Conservation (phyloP, 2,888 invertebrate species). For the Neelides folsomi region DNA sequence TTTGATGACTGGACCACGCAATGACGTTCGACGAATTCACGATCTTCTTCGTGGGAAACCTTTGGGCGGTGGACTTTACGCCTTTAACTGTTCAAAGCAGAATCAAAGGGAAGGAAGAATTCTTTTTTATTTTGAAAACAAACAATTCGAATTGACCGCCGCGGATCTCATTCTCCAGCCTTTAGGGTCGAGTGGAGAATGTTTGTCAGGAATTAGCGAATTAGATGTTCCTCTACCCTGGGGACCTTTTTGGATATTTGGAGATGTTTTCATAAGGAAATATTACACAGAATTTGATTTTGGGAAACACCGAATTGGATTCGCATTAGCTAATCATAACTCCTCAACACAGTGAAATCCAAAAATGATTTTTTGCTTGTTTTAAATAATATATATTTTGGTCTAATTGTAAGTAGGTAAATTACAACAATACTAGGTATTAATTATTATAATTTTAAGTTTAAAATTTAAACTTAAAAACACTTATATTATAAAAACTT, state of each 20-base stretch:
- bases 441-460: too few species aligned
- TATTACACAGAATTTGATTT: constrained; percentile 1
- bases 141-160: neutral
- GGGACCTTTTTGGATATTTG: constrained; percentile 1
- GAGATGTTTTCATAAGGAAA: constrained; percentile 2
- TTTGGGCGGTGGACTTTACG: neutral
- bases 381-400: too few species aligned
- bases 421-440: too few species aligned
- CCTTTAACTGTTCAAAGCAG: neutral
- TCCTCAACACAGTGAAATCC: too few species aligned
- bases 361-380: too few species aligned
- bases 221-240: neutral
- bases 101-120: neutral
- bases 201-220: neutral
- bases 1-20: neutral
- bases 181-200: neutral
- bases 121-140: neutral
- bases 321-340: neutral
- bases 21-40: neutral
- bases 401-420: too few species aligned
- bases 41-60: neutral
- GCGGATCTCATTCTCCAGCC: neutral
- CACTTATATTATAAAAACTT: too few species aligned
- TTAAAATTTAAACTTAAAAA: too few species aligned
- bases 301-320: neutral